phyloP scores from a whole-genome alignment of 2,888 invertebrate species.

The Ophion obscuratus region DNA sequence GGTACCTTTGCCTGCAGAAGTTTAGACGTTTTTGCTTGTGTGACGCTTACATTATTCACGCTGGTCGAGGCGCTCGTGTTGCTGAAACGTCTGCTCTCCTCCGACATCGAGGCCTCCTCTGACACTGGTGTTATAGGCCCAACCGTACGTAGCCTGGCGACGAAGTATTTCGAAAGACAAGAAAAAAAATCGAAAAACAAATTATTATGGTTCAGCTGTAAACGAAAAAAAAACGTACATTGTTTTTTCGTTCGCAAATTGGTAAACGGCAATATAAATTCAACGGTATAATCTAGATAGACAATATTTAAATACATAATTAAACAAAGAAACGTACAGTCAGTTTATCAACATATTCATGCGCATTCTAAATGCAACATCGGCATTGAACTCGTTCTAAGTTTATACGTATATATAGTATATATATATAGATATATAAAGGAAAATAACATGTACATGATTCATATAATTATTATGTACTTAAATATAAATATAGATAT shows the following conservation, averaged over 20 bases:
- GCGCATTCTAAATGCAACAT: constrained; percentile 67
- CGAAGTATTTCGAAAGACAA: constrained; percentile 10
- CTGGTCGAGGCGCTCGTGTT: constrained; percentile 77
- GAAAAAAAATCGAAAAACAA: constrained; percentile 41
- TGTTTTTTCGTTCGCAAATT: constrained; percentile 18
- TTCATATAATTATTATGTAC: constrained; percentile 29
- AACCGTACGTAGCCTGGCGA: constrained; percentile 78
- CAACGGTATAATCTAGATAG: constrained; percentile 45
- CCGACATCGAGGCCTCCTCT: constrained; percentile 76
- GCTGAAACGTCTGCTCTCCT: constrained; percentile 76
- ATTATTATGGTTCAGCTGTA: constrained; percentile 40
- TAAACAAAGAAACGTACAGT: constrained; percentile 42
- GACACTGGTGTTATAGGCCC: constrained; percentile 77
- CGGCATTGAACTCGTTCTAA: constrained; percentile 58
- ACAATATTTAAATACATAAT: constrained; percentile 60
- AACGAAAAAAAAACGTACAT: constrained; percentile 42
- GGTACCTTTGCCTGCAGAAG: constrained; percentile 77
- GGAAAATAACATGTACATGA: constrained; percentile 54
- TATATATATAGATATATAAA: constrained; percentile 44
- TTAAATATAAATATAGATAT: constrained; percentile 44
- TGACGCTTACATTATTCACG: constrained; percentile 79
- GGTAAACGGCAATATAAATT: constrained; percentile 27
- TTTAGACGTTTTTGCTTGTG: constrained; percentile 76
- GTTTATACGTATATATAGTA: constrained; percentile 43
- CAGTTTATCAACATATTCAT: constrained; percentile 64